phyloP scores from a whole-genome alignment of 2,113 vertebrate genomes.

The Myotis davidii region DNA sequence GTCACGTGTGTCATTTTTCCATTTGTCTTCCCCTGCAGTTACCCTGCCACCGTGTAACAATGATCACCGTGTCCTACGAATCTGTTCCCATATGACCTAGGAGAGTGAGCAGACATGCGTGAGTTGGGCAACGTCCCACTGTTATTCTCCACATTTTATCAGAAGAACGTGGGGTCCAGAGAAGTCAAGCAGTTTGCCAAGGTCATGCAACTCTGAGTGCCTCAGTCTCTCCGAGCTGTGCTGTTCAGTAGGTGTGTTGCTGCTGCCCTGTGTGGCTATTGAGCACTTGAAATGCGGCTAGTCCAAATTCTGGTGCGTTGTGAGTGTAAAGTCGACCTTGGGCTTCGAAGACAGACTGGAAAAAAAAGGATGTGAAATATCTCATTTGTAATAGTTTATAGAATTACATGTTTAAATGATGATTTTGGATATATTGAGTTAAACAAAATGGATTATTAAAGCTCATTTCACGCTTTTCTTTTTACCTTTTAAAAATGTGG shows the following conservation, averaged over 20 bases:
- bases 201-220: no score
- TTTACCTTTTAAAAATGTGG: neutral
- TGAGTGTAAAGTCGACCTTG: neutral
- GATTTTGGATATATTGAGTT: neutral
- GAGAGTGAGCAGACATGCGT: neutral
- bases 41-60: neutral
- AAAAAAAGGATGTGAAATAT: conserved; percentile 2
- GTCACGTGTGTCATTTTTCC: neutral
- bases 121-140: neutral
- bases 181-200: neutral
- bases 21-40: neutral
- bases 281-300: neutral
- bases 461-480: neutral
- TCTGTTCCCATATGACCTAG: neutral
- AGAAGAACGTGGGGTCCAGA: neutral
- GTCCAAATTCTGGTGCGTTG: neutral
- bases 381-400: neutral
- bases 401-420: neutral
- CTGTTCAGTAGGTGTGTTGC: neutral
- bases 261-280: rapidly evolving
- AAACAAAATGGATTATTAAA: conserved; percentile 24
- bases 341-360: neutral
- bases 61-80: neutral
- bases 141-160: neutral
- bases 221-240: neutral